Evolutionary conservation across 1,140 invertebrate genomes (phyloP).

Genomic region (Arctopsyche grandis): DNA sequence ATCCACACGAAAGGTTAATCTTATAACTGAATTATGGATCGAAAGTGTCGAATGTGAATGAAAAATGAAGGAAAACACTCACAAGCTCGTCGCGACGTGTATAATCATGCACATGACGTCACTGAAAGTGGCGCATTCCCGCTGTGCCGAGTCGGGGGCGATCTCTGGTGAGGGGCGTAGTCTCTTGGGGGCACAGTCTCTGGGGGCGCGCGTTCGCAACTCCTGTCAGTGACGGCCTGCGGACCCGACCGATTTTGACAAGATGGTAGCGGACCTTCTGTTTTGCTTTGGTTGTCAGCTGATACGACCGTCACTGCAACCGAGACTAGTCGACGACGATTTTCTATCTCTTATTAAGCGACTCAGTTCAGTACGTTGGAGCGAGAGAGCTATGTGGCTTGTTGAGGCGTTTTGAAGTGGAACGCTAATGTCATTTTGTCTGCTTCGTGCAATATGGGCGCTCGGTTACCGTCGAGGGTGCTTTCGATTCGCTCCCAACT

Average conservation of each 20-base stretch:
- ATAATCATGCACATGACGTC: constrained; percentile 67
- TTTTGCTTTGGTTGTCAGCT: constrained; percentile 70
- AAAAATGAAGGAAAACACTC: constrained; percentile 66
- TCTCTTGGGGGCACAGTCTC: not conserved
- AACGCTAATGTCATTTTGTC: constrained; percentile 54
- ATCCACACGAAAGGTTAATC: not conserved
- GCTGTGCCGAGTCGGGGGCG: constrained; percentile 53
- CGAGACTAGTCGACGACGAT: not conserved
- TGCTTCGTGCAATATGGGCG: not conserved
- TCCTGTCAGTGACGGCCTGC: not conserved
- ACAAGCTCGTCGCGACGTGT: constrained; percentile 64
- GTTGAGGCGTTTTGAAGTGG: constrained; percentile 37
- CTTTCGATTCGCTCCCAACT: not conserved
- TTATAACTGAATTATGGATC: too few species aligned
- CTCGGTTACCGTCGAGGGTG: not conserved
- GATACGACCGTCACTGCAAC: constrained; percentile 59
- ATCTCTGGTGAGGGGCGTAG: not conserved
- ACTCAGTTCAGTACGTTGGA: not conserved
- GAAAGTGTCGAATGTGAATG: too few species aligned
- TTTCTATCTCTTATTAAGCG: too few species aligned
- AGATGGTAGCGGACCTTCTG: constrained; percentile 68
- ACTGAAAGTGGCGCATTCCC: constrained; percentile 67
- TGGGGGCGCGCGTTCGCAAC: not conserved
- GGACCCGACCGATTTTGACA: constrained; percentile 62
- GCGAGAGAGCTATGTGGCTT: not conserved